Percentiles rank a stretch among this genome's conserved stretches.
phyloP scores from a whole-genome alignment of 2,888 invertebrate genomes.

The Thera obeliscata region DNA sequence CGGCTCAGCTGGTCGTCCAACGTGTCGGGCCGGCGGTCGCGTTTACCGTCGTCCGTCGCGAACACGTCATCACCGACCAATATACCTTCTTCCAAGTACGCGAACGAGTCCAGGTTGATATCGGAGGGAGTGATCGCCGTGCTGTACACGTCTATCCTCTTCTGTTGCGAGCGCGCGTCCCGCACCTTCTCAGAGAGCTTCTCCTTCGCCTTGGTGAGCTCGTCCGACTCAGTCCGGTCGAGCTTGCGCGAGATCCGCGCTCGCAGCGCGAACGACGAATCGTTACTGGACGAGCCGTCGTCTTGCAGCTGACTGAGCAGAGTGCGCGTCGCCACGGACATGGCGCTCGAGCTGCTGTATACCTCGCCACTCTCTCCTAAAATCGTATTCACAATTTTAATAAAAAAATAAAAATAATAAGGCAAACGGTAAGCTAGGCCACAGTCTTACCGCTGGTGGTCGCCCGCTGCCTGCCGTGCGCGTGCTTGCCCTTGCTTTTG shows the following conservation, averaged over 20 bases:
- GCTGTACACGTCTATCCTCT: constrained; percentile 82
- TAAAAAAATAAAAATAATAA: constrained; percentile 50
- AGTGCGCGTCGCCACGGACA: constrained; percentile 75
- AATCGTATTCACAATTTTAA: constrained; percentile 57
- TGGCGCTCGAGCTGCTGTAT: constrained; percentile 68
- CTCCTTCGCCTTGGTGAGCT: constrained; percentile 73
- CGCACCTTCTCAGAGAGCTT: constrained; percentile 76
- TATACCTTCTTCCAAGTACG: constrained; percentile 79
- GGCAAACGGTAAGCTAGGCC: constrained; percentile 42
- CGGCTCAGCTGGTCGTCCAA: constrained; percentile 69
- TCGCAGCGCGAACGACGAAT: constrained; percentile 77
- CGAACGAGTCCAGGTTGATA: constrained; percentile 81
- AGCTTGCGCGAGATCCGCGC: constrained; percentile 64
- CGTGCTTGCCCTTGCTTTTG: constrained; percentile 63
- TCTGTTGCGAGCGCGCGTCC: constrained; percentile 71
- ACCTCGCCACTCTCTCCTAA: constrained; percentile 75
- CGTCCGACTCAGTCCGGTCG: constrained; percentile 70
- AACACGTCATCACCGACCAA: constrained; percentile 78
- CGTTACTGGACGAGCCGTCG: constrained; percentile 82
- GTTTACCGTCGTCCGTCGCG: constrained; percentile 57
- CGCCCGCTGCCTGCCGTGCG: constrained; percentile 63
- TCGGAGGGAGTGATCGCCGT: constrained; percentile 81
- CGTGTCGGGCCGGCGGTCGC: constrained; percentile 56
- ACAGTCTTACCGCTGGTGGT: constrained; percentile 69
- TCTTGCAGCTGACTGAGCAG: constrained; percentile 82